Base-by-base conservation (phyloP, 2,888 invertebrate genomes). In the Bruchidius siliquastri region DNA sequence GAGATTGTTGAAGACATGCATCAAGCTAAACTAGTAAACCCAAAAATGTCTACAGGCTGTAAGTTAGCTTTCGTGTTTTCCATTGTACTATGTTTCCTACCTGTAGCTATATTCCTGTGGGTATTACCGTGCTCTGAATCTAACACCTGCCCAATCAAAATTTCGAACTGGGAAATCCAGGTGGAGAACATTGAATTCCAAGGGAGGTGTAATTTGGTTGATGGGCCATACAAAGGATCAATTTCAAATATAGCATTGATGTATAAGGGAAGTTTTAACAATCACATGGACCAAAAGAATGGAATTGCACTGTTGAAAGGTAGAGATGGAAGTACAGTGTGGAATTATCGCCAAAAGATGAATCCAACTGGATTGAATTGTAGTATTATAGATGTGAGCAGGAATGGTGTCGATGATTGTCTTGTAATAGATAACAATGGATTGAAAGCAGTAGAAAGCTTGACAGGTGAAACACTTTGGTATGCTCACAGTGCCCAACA, bases 291-390 rank as follows among this genome's bases (percentile, higher is more conserved):
- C 76, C 85, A 80, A 13, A 83, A 87, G 75, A 86, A 86, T 74
- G 86, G 85, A 67, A 74, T 81, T 22, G 75, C 80, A 8, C 79
- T 80, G 10, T 76, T 80, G 71, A 73, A 77, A 72, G 81, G 80
- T 32, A 76, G 90, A 92, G 72, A 92, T 92, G 0, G 94, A 0
- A 90, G 90, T 75, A 90, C 92, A 0, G 91, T 92, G 0, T 94
- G 94, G 94, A 92, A 91, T 81, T 92, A 92, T 26, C 88, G 91
- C 76, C 91, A 93, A 82, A 89, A 88, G 68, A 90, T 90, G 80
- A 90, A 92, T 79, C 94, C 94, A 0, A 89, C 89, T 22, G 90
- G 92, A 81, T 91, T 95, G 49, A 92, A 94, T 82, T 95, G 95
- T 82, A 89, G 90, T 22, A 85, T 92, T 0, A 87, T 94, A 72